These are phyloP conservation scores for Puma concolor DNA, from an alignment of 2,113 vertebrate species.

Conservation along the genomic window DNA sequence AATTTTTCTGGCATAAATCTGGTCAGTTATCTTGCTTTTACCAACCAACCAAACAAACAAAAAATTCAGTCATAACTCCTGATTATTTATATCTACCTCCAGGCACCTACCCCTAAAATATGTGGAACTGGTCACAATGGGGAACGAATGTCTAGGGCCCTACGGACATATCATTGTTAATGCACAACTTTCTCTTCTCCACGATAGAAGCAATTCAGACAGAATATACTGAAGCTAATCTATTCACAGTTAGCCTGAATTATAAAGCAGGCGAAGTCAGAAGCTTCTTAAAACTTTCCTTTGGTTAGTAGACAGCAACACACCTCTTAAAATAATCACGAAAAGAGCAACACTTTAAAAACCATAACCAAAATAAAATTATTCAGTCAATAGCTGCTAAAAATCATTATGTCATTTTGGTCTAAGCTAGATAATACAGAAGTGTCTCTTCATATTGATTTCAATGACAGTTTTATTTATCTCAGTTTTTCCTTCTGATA, in stretches of 20 bases:
- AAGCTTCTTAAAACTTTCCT: slow-evolving; percentile 10
- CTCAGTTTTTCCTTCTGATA: slow-evolving; percentile 31
- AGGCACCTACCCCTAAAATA: neutral
- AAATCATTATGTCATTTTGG: slow-evolving; percentile 28
- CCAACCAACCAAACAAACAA: neutral
- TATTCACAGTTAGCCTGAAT: neutral
- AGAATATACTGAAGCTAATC: neutral
- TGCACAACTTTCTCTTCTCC: neutral
- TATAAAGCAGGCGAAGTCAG: neutral
- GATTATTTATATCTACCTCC: neutral
- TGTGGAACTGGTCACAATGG: neutral
- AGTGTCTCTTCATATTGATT: slow-evolving; percentile 33
- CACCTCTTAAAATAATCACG: neutral
- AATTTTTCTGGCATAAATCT: slow-evolving; percentile 14
- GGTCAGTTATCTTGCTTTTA: neutral
- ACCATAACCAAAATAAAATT: slow-evolving; percentile 11
- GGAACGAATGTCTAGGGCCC: neutral
- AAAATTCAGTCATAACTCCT: neutral
- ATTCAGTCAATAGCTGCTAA: neutral
- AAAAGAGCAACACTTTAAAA: slow-evolving; percentile 29
- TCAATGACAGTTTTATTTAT: slow-evolving; percentile 54
- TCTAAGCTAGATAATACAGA: neutral
- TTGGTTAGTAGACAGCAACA: neutral
- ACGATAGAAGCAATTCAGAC: neutral
- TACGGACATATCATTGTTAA: neutral